phyloP scores from a whole-genome alignment of 1,140 invertebrate species.

The Cydia fagiglandana region DNA sequence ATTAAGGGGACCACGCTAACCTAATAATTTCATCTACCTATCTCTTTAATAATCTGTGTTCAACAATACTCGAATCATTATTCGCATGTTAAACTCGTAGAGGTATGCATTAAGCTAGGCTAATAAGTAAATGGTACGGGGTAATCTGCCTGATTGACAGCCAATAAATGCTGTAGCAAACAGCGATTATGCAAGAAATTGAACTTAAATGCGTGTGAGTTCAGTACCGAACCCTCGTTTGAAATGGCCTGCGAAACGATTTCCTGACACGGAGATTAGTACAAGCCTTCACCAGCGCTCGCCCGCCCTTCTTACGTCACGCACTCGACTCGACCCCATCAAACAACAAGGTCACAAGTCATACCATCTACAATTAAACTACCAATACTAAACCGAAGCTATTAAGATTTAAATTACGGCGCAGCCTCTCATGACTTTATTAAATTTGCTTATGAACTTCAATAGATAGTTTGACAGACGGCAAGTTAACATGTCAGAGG shows the following conservation, averaged over 20 bases:
- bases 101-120: not conserved
- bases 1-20: not conserved
- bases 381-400: constrained; percentile 46
- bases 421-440: not conserved
- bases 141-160: constrained; percentile 34
- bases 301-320: constrained; percentile 76
- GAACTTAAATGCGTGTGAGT: constrained; percentile 72
- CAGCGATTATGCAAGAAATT: constrained; percentile 71
- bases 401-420: constrained; percentile 56
- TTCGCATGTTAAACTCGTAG: constrained; percentile 1
- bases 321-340: constrained; percentile 64
- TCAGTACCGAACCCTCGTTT: constrained; percentile 66
- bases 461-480: constrained; percentile 74
- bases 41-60: not conserved
- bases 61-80: not conserved
- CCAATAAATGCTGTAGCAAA: constrained; percentile 57
- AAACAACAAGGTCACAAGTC: constrained; percentile 58
- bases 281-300: constrained; percentile 76
- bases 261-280: constrained; percentile 79
- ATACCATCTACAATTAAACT: constrained; percentile 47
- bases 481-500: constrained; percentile 76
- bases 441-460: not conserved
- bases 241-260: constrained; percentile 78
- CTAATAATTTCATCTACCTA: not conserved
- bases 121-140: constrained; percentile 23